These are phyloP conservation scores for Euproctis similis DNA, from an alignment of 2,888 invertebrate species.

Conservation along the genomic window DNA sequence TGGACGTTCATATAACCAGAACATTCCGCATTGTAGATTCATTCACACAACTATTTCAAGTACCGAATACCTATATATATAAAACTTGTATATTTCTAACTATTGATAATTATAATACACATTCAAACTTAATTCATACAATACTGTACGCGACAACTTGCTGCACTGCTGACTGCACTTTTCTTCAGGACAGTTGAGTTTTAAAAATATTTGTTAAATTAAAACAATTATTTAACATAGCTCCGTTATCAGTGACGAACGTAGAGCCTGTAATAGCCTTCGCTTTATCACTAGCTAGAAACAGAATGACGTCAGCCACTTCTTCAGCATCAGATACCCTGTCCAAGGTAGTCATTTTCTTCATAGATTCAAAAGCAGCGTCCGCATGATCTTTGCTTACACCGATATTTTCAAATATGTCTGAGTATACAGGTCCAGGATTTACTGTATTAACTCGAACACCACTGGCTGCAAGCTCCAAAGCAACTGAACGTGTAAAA, in stretches of 20 bases:
- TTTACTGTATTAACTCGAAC: constrained; percentile 88
- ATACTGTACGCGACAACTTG: too few relatives aligned
- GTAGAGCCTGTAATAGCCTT: constrained; percentile 9
- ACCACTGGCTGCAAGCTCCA: constrained; percentile 81
- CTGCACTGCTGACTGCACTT: too few relatives aligned
- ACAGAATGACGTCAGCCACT: constrained; percentile 11
- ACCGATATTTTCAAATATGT: constrained; percentile 1
- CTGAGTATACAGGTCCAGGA: constrained; percentile 54
- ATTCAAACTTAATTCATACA: too few relatives aligned
- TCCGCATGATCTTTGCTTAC: background rate
- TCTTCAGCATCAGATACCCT: constrained; percentile 9
- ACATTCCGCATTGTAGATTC: too few relatives aligned
- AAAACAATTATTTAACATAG: too few relatives aligned
- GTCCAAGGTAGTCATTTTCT: background rate
- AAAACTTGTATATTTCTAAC: too few relatives aligned
- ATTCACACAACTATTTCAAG: too few relatives aligned
- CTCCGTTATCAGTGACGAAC: constrained; percentile 2
- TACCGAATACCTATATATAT: too few relatives aligned
- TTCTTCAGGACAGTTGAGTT: too few relatives aligned
- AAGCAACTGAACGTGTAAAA: constrained; percentile 87
- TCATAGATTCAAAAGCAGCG: constrained; percentile 1
- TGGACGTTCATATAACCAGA: too few relatives aligned
- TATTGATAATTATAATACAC: too few relatives aligned
- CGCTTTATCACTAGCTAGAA: constrained; percentile 14
- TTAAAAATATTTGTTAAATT: too few relatives aligned